Base-by-base conservation (phyloP, 2,113 vertebrate genomes). In the Oryzias celebensis region DNA sequence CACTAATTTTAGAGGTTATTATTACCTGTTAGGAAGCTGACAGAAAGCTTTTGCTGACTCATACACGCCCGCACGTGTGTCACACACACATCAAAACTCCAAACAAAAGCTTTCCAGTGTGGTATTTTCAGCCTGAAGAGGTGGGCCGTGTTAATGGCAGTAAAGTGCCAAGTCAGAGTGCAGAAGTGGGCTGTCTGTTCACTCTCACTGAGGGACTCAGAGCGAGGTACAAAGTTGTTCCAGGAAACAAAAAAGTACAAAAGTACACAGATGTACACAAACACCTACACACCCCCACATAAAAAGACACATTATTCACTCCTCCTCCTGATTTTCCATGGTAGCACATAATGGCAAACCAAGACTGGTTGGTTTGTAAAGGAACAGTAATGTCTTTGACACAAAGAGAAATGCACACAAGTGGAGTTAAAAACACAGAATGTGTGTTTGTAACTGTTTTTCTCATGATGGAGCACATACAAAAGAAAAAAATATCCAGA, bases 41-140 rank as follows among this genome's bases (percentile, higher is more conserved):
- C 62, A 75, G 57, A 65, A 80, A 71, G 72, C 59, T 45, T 16
- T 22, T 62, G 52, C 73, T 74, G 65, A 81, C 63, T 68, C 64
- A 64, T 52, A 47, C 68, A 69, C n/a, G 65, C 24, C 14, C 20
- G 57, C 55, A n/a, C n/a, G n/a, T n/a, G 31, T 36, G 1, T 42
- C 22, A 28, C 17, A 14, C 58, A 55, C 42, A 53, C 22, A 58
- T 41, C 52, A 12, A 62, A 53, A 56, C 67, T 80, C 36, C 80
- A 83, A 81, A 80, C 36, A 82, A 83, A 81, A 80, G 83, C 77
- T 83, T 85, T 86, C 59, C 81, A 62, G 54, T 83, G 84, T 83
- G 77, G 62, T 80, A 58, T 78, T 80, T 71, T 81, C 54, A 71
- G 69, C 63, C 15, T 52, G 28, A 54, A 73, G 69, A 71, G 47